phyloP scores from a whole-genome alignment of 2,888 invertebrate species.

The Vesta saturnalis region DNA sequence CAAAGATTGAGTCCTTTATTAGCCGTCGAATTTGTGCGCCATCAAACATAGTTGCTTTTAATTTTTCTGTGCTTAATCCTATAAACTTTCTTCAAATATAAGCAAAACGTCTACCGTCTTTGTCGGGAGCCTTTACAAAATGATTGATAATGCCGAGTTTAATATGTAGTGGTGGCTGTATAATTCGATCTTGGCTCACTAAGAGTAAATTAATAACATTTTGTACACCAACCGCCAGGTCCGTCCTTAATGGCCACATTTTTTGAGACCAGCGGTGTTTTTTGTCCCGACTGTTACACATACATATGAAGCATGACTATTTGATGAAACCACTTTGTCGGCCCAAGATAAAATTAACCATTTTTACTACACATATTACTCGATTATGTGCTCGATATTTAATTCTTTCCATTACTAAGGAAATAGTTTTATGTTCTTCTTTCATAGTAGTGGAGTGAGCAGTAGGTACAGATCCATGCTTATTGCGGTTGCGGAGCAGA shows the following conservation, averaged over 20 bases:
- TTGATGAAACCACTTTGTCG: constrained; percentile 1
- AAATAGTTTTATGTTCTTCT: constrained; percentile 39
- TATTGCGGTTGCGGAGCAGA: constrained; percentile 40
- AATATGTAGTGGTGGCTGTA: neutral
- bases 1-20: neutral
- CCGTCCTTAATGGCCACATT: neutral
- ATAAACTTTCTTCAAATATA: neutral
- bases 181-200: neutral
- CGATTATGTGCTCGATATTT: constrained; percentile 36
- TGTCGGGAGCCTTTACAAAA: neutral
- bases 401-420: constrained; percentile 44
- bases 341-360: neutral
- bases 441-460: constrained; percentile 37
- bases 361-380: no score
- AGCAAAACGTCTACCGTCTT: neutral
- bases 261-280: neutral
- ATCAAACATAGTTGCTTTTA: neutral
- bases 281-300: neutral
- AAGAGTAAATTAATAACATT: neutral
- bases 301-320: neutral
- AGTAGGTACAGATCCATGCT: constrained; percentile 40
- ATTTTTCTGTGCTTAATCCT: neutral
- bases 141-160: neutral
- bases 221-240: neutral
- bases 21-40: neutral